Conservation (phyloP, 2,797 vertebrate species). For the Morus bassanus region DNA sequence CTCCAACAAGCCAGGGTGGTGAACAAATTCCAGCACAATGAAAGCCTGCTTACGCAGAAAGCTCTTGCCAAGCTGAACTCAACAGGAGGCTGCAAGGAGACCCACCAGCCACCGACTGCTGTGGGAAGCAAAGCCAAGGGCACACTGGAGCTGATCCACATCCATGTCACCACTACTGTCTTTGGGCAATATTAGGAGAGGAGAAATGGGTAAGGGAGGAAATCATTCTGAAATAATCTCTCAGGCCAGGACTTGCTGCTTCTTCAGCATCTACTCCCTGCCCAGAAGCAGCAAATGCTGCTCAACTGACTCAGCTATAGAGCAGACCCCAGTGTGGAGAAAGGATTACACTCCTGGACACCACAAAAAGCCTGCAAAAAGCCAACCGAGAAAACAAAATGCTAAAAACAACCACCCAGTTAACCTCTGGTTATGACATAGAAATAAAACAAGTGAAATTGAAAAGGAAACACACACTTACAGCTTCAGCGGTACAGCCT, state of each 20-base stretch:
- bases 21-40: background rate
- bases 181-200: background rate
- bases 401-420: background rate
- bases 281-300: background rate
- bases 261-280: background rate
- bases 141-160: background rate
- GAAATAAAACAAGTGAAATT: background rate
- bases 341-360: background rate
- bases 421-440: background rate
- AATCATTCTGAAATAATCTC: background rate
- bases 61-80: background rate
- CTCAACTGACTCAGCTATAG: background rate
- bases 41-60: background rate
- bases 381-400: background rate
- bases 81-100: background rate
- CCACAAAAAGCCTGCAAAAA: background rate
- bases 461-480: background rate
- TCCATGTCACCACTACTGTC: background rate
- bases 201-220: background rate
- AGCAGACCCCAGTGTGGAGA: background rate
- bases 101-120: background rate
- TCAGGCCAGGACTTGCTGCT: background rate
- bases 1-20: background rate
- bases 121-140: background rate
- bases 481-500: background rate